phyloP scores from a whole-genome alignment of 2,888 invertebrate genomes.

The Penaeus monodon region DNA sequence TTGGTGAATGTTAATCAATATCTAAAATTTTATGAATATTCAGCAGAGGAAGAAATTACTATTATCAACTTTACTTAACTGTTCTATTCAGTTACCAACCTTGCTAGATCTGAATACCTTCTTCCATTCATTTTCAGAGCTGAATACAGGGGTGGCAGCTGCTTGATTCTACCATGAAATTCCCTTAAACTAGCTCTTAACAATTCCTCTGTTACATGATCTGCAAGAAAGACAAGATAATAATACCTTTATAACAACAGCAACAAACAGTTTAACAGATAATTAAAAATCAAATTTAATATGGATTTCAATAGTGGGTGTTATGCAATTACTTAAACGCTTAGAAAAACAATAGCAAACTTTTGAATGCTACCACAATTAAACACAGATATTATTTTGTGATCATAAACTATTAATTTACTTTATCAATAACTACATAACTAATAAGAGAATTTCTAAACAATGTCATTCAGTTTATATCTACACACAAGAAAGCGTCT shows the following conservation, averaged over 20 bases:
- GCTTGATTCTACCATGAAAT: slow-evolving; percentile 16
- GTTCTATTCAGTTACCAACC: not conserved
- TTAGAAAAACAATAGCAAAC: no score
- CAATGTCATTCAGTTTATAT: not conserved
- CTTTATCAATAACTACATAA: not conserved
- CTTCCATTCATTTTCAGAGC: slow-evolving; percentile 15
- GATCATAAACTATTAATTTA: no score
- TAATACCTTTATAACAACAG: no score
- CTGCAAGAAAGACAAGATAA: not conserved
- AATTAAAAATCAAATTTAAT: no score
- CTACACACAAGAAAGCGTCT: not conserved
- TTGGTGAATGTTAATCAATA: not conserved
- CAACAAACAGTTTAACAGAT: no score
- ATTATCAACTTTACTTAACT: not conserved
- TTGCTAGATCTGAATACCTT: slow-evolving; percentile 19
- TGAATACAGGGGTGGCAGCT: slow-evolving; percentile 6
- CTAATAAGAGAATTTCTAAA: not conserved
- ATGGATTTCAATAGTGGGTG: no score
- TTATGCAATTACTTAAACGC: no score
- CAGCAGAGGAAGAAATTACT: not conserved
- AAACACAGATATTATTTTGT: no score
- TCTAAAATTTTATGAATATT: not conserved
- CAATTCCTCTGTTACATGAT: slow-evolving; percentile 16
- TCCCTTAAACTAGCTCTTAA: not conserved
- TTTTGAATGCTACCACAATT: no score